Evolutionary conservation across 2,113 vertebrate species (phyloP), one percentile per base, ranked within the genome.

Genomic region (Megaptera novaeangliae): DNA sequence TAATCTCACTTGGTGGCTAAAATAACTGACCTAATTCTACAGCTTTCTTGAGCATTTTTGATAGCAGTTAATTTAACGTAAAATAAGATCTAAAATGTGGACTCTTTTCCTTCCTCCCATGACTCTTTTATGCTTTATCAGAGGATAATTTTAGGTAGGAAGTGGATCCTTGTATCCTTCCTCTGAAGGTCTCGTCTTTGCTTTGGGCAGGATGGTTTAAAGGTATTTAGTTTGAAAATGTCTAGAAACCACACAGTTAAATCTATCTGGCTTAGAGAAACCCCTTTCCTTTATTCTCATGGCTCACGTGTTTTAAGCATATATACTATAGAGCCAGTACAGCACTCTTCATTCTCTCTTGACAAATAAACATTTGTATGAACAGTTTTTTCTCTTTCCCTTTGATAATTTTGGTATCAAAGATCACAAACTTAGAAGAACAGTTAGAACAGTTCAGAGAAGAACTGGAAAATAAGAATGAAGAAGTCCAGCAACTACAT

Each of bases 381-480:
- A 97, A 80, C 27, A 36, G 4, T 64, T 72, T 46, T 96, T 72
- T 69, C 72, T 61, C 31, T 96, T 98, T 95, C 57, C 20, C 34
- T 55, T 68, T 61, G 2, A 84, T 98, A 89, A 69, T 97, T 98
- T 97, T 98, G 94, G 7, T 94, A 97, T 97, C 82, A 68, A 94
- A 99, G 99, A 99, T 99, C 68, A 98, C 99, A 1, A 99, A 99
- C 98, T 99, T 99, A 98, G 99, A 99, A 98, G 99, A 99, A 96
- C 99, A 99, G 88, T 98, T 99, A 97, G 99, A 99, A 89, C 99
- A 99, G 97, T 99, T 99, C 98, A 99, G 99, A 95, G 99, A 99
- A 97, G 99, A 99, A 98, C 98, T 99, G 97, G 99, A 99, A 98
- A 99, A 99, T 97, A 99, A 99, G 98, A 99, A 99, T 63, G 99